Evolutionary conservation across 53 echinoderm and acorn worm genomes (phyloP).

Genomic region (Patiria pectinifera): DNA sequence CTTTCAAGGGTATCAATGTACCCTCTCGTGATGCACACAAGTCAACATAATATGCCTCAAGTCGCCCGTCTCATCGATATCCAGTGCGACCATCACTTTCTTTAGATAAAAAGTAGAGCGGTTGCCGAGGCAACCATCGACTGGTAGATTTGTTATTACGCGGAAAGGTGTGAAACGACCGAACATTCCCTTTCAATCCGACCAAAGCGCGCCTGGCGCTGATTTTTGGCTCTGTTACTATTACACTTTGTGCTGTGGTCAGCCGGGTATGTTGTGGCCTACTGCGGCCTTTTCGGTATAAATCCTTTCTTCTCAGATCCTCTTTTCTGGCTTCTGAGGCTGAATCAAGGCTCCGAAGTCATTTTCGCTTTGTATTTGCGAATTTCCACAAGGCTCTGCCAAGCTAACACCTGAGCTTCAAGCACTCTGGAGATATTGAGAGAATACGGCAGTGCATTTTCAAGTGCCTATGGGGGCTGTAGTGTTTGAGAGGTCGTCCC

Average conservation of each 20-base stretch:
- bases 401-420: slow-evolving; percentile 40
- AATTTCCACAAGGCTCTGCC: slow-evolving; percentile 23
- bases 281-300: neutral
- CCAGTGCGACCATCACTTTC: slow-evolving; percentile 16
- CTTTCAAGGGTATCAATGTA: slow-evolving; percentile 4
- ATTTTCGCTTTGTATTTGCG: slow-evolving; percentile 1
- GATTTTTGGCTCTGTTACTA: neutral
- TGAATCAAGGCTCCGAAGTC: slow-evolving; percentile 14
- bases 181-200: neutral
- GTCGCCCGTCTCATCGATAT: neutral
- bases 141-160: neutral
- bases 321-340: neutral
- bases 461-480: slow-evolving; percentile 43
- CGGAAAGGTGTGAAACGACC: slow-evolving; percentile 14
- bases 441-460: slow-evolving; percentile 54
- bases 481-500: slow-evolving; percentile 45
- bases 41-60: neutral
- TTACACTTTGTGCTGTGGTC: neutral
- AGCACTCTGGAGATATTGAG: slow-evolving; percentile 59
- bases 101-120: neutral
- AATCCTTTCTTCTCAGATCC: neutral
- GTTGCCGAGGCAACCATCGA: slow-evolving; percentile 29
- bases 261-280: neutral
- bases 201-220: neutral
- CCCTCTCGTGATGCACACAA: neutral